Percentiles rank a stretch among this genome's conserved stretches.
These are phyloP conservation scores for Sebastes hubbsi DNA, from an alignment of 2,797 vertebrate species.

Conservation along the genomic window DNA sequence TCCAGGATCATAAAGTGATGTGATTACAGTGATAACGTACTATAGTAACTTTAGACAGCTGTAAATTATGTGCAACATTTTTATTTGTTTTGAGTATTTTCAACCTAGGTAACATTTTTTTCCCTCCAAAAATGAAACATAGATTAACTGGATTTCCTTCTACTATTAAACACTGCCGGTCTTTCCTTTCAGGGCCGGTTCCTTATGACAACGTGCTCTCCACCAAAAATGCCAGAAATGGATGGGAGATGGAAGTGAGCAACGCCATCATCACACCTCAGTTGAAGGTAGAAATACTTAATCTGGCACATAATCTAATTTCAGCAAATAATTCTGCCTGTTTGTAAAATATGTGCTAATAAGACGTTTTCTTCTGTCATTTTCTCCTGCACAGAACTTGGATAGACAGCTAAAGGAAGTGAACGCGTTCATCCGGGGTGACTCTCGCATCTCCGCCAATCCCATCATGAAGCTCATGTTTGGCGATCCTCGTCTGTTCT, in stretches of 20 bases:
- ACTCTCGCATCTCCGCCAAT: slow-evolving; percentile 87
- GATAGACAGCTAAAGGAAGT: slow-evolving; percentile 82
- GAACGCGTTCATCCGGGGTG: slow-evolving; percentile 82
- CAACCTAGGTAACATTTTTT: no score
- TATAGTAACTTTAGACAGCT: neutral
- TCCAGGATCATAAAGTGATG: neutral
- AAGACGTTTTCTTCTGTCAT: neutral
- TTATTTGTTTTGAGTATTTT: neutral
- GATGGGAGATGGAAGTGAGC: slow-evolving; percentile 87
- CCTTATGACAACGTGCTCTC: slow-evolving; percentile 76
- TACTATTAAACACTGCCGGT: neutral
- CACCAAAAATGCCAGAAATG: slow-evolving; percentile 85
- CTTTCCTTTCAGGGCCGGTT: slow-evolving; percentile 75
- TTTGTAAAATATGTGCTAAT: neutral
- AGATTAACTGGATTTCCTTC: neutral
- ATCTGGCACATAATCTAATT: neutral
- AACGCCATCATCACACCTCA: slow-evolving; percentile 78
- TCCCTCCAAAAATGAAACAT: neutral
- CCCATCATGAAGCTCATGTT: slow-evolving; percentile 88
- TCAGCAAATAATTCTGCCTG: neutral
- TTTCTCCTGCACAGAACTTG: slow-evolving; percentile 71
- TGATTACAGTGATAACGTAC: neutral
- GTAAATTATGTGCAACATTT: neutral
- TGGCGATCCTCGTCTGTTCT: slow-evolving; percentile 84
- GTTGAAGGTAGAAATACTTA: slow-evolving; percentile 80